Percentiles rank a stretch among this genome's conserved stretches.
Conservation (phyloP, 2,888 invertebrate species). For the Acanthacorydalis orientalis region DNA sequence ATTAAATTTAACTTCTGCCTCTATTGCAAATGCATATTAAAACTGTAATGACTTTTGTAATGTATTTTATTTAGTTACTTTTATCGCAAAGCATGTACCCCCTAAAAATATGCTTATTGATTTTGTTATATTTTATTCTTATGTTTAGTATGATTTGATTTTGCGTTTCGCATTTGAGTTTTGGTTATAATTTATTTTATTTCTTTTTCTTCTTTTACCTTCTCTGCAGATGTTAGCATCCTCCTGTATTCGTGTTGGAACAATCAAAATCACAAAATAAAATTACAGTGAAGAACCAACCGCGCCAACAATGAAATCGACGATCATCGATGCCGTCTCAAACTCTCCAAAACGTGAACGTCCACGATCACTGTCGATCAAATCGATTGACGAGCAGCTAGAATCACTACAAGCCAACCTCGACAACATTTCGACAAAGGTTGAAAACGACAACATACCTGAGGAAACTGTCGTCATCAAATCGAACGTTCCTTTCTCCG, state of each 20-base stretch:
- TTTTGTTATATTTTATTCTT: neutral
- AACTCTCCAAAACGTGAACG: constrained; percentile 22
- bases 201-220: constrained; percentile 4
- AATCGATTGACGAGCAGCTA: constrained; percentile 28
- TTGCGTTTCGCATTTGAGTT: too few relatives aligned
- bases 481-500: neutral
- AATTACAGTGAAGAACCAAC: constrained; percentile 9
- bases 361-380: constrained; percentile 32
- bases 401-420: constrained; percentile 11
- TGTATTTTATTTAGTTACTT: too few relatives aligned
- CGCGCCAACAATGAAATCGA: constrained; percentile 3
- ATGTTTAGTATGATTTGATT: neutral
- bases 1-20: too few relatives aligned
- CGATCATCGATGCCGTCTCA: neutral
- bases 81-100: too few relatives aligned
- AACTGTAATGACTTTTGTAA: too few relatives aligned
- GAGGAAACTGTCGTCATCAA: neutral
- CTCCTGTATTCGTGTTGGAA: neutral
- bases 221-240: constrained; percentile 9
- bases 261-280: constrained; percentile 4
- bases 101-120: neutral
- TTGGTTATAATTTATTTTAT: constrained; percentile 1
- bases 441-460: neutral
- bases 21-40: too few relatives aligned
- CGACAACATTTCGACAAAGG: neutral